Conservation (phyloP, 2,113 vertebrate genomes). For the Marmota flaviventris region DNA sequence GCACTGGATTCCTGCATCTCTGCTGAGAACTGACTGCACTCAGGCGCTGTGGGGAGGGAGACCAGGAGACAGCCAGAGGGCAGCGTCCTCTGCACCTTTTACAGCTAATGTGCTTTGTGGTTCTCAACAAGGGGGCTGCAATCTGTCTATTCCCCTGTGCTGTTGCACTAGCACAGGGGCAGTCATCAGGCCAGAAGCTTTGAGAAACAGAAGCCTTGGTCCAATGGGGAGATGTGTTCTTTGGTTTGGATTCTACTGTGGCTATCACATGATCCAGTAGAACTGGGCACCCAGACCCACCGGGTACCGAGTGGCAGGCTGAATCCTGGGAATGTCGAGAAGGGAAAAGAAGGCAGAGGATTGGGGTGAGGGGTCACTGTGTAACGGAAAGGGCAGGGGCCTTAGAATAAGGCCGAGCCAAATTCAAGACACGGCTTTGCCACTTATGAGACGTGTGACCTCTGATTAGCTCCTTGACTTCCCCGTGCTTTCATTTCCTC, state of each 20-base stretch:
- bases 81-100: not conserved
- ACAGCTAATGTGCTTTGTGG: not conserved
- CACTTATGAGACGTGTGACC: not conserved
- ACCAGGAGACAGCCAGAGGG: rapidly evolving
- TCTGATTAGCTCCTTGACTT: not conserved
- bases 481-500: not conserved
- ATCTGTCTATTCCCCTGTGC: rapidly evolving
- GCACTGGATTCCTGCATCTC: not conserved
- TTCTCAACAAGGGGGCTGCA: not conserved
- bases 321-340: not conserved
- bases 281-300: too few species aligned
- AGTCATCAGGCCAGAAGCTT: not conserved
- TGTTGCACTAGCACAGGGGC: not conserved
- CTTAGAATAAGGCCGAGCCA: not conserved
- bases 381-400: not conserved
- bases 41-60: not conserved
- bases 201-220: not conserved
- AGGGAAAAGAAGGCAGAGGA: not conserved
- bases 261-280: not conserved
- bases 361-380: not conserved
- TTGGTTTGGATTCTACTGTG: not conserved
- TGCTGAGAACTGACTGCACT: not conserved
- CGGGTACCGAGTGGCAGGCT: not conserved
- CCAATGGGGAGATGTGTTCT: not conserved
- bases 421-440: not conserved